These are phyloP conservation scores for Daptonema setosum DNA, from an alignment of 2,888 invertebrate genomes.

Conservation along the genomic window DNA sequence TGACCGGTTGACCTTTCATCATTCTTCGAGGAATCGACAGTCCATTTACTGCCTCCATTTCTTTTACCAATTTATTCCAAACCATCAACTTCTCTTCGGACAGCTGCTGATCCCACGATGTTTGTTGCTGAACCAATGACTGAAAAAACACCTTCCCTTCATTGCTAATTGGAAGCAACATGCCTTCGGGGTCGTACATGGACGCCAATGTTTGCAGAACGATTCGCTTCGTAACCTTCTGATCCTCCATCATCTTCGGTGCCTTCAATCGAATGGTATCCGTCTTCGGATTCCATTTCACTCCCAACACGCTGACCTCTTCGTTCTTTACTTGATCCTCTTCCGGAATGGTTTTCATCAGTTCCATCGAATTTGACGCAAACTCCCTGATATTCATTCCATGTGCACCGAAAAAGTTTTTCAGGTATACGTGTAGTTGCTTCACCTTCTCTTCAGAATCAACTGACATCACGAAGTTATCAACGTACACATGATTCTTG, in stretches of 20 bases:
- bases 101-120: too few relatives aligned
- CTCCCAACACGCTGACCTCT: background rate
- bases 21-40: too few relatives aligned
- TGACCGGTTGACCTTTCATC: too few relatives aligned
- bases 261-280: background rate
- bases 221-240: background rate
- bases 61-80: too few relatives aligned
- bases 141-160: background rate
- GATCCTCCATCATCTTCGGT: background rate
- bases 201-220: background rate
- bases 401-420: too few relatives aligned
- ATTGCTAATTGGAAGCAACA: background rate
- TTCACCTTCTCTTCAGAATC: background rate
- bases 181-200: background rate
- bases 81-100: too few relatives aligned
- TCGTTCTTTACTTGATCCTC: background rate
- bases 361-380: background rate
- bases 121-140: background rate
- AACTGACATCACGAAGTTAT: too few relatives aligned
- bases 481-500: background rate
- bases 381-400: conserved; percentile 6
- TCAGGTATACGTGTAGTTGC: background rate
- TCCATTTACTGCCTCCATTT: too few relatives aligned
- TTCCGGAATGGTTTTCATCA: background rate
- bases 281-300: background rate